Conservation (phyloP, 2,113 vertebrate species). For the Microcebus murinus region DNA sequence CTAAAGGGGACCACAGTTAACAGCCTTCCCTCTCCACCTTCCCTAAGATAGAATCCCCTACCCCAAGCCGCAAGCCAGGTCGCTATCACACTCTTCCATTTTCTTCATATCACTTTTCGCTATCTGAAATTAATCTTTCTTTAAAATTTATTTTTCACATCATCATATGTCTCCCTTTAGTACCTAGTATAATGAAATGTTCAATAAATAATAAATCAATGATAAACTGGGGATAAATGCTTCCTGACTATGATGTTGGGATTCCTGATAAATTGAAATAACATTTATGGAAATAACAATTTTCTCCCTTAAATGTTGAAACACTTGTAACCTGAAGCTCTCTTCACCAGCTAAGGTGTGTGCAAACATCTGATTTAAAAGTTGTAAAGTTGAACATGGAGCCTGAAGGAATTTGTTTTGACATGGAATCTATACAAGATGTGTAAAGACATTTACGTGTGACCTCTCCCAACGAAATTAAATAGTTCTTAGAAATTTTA, state of each 20-base stretch:
- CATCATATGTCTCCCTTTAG: not conserved
- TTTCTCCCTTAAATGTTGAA: not conserved
- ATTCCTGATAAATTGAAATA: conserved; percentile 26
- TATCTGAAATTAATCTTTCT: not conserved
- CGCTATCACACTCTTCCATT: not conserved
- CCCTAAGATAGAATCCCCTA: not conserved
- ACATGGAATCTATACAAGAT: not conserved
- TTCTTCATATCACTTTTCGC: not conserved
- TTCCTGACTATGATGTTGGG: not conserved
- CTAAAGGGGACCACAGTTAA: not conserved
- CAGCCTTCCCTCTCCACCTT: not conserved
- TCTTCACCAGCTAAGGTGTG: not conserved
- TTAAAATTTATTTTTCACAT: not conserved
- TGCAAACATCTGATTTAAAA: not conserved
- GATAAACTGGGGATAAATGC: not conserved
- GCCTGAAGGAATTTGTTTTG: not conserved
- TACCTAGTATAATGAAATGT: not conserved
- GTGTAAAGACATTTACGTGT: not conserved
- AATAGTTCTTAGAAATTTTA: not conserved
- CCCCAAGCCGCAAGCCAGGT: not conserved
- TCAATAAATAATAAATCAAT: conserved; percentile 29
- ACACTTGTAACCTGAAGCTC: not conserved
- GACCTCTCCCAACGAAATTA: not conserved
- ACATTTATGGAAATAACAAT: not conserved
- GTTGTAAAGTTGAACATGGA: not conserved